Evolutionary conservation across 2,888 invertebrate genomes (phyloP), one percentile per base, ranked within the genome.

Genomic region (Papilio protenor): DNA sequence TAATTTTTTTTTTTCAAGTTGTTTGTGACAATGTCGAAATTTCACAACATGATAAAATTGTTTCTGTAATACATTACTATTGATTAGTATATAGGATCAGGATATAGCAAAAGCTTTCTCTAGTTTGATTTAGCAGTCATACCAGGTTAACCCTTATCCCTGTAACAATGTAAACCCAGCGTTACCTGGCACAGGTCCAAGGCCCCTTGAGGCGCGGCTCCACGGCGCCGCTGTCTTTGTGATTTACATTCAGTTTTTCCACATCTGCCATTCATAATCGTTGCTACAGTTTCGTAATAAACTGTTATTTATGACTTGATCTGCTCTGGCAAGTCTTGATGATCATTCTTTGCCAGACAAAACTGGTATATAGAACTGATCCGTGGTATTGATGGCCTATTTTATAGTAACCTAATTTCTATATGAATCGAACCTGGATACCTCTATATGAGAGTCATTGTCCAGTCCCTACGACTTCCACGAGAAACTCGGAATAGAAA

Each of bases 211-310:
- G 70, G 57, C 23, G 23, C 21, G 57, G 70, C 69, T 70, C 57
- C 75, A 57, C 70, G 75, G n/a, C 75, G 27, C 57, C 45, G 70
- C 70, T 76, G n/a, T 57, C 40, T 47, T 18, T n/a, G 6, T 69
- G 21, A 45, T 75, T 55, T 40, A 75, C 69, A 75, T 75, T 55
- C 45, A 12, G 40, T 55, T 76, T 40, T 21, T 45, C n/a, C 66
- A 40, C 12, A n/a, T 57, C 75, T 45, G 21, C 66, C 75, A 75
- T 75, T 75, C 75, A 75, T 70, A 18, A 57, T 18, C 33, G 27
- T 1, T 16, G 27, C 27, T 73, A 11, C 27, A 8, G 47, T 73
- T 47, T 73, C 33, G 14, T 40, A 40, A 40, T 73, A 40, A 73
- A 59, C 0, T 14, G 21, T 45, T 73, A 75, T 75, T 75, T 74